phyloP scores from a whole-genome alignment of 2,888 invertebrate genomes.

The Branchellion lobata region DNA sequence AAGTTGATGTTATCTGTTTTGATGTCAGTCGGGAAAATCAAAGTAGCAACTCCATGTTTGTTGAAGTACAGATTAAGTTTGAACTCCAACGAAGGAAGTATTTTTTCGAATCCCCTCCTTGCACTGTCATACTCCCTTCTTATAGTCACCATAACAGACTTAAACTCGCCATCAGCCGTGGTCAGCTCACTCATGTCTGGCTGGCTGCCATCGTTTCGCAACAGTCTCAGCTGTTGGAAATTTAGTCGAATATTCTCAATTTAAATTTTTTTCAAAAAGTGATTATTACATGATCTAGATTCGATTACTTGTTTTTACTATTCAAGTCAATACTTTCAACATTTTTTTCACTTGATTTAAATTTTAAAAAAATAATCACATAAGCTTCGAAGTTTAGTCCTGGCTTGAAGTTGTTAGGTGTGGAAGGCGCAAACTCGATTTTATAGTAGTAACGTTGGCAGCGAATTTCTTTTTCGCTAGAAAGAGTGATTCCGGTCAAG shows the following conservation, averaged over 20 bases:
- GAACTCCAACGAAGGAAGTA: no score
- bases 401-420: neutral
- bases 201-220: neutral
- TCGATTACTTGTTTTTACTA: neutral
- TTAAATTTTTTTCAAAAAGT: no score
- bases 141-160: no score
- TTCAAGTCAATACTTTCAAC: neutral
- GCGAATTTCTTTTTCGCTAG: neutral
- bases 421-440: neutral
- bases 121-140: no score
- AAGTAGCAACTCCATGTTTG: no score
- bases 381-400: neutral
- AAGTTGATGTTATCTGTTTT: no score
- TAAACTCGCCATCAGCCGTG: neutral
- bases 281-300: no score
- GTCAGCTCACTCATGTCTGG: neutral
- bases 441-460: neutral
- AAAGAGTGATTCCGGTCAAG: slow-evolving; percentile 29
- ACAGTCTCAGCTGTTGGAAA: neutral
- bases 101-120: no score
- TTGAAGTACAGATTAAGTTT: no score
- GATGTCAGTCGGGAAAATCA: no score
- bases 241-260: no score
- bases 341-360: neutral
- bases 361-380: neutral